These are phyloP conservation scores for Diplolepis rosae DNA, from an alignment of 2,888 invertebrate genomes.

Conservation along the genomic window DNA sequence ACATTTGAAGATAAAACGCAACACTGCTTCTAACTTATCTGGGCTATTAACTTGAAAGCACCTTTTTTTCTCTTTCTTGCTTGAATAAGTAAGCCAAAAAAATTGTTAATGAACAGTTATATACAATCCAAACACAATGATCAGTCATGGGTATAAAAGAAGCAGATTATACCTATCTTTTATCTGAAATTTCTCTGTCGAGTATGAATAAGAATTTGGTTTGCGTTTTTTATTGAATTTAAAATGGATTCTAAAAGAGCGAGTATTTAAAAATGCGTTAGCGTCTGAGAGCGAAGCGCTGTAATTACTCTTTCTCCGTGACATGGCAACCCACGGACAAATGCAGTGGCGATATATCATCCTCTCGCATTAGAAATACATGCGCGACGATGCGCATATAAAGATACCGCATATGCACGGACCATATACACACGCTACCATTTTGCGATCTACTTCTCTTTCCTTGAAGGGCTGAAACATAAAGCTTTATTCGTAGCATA, in stretches of 20 bases:
- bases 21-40: too few relatives aligned
- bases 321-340: conserved; percentile 14
- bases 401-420: conserved; percentile 17
- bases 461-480: background rate
- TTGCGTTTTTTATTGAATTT: too few relatives aligned
- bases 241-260: background rate
- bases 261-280: conserved; percentile 19
- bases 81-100: too few relatives aligned
- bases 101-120: too few relatives aligned
- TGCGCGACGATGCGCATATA: conserved; percentile 16
- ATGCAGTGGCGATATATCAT: conserved; percentile 29
- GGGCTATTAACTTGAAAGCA: too few relatives aligned
- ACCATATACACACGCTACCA: background rate
- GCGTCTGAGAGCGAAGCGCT: conserved; percentile 6
- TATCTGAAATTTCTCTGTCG: too few relatives aligned
- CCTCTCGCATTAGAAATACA: conserved; percentile 26
- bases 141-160: too few relatives aligned
- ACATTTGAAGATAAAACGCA: too few relatives aligned
- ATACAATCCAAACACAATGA: too few relatives aligned
- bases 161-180: too few relatives aligned
- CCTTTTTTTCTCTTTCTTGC: too few relatives aligned
- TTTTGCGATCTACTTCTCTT: conserved; percentile 12
- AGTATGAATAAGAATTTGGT: too few relatives aligned
- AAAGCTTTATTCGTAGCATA: conserved; percentile 29
- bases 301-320: conserved; percentile 25